Percentiles rank a stretch among this genome's conserved stretches.
These are phyloP conservation scores for Nannoperca australis DNA, from an alignment of 2,797 vertebrate genomes.

Conservation along the genomic window DNA sequence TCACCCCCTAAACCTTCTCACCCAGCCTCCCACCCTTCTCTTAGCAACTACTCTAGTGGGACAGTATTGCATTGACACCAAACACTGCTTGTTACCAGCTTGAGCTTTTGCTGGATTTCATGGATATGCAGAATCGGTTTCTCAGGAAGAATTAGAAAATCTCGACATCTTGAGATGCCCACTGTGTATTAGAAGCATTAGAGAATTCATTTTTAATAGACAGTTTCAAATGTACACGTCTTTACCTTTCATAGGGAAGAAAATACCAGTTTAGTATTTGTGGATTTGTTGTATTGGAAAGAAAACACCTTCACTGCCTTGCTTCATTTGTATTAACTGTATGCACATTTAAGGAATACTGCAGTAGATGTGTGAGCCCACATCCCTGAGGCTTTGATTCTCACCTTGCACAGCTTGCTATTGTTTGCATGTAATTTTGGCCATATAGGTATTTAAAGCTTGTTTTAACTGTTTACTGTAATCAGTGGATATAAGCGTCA, in stretches of 20 bases:
- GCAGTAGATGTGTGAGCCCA: neutral
- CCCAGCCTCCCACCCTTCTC: constrained; percentile 56
- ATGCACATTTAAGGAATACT: neutral
- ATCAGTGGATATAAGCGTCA: constrained; percentile 59
- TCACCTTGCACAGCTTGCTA: constrained; percentile 3
- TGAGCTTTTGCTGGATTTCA: constrained; percentile 8
- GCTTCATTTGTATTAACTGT: neutral
- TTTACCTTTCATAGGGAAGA: neutral
- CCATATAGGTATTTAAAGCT: constrained; percentile 53
- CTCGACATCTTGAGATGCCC: neutral
- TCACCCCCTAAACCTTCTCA: constrained; percentile 35
- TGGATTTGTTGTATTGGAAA: neutral
- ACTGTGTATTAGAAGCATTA: neutral
- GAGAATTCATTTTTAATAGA: neutral
- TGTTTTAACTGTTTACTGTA: constrained; percentile 72
- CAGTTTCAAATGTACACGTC: neutral
- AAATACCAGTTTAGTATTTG: neutral
- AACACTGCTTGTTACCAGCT: constrained; percentile 55
- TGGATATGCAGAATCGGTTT: neutral
- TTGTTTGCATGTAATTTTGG: constrained; percentile 53
- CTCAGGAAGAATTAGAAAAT: neutral
- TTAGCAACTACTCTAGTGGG: constrained; percentile 77
- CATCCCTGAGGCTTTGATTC: neutral
- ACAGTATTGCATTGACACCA: constrained; percentile 58
- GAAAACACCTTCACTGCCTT: neutral